Conservation (phyloP, 1,140 invertebrate species). For the Diabrotica virgifera region DNA sequence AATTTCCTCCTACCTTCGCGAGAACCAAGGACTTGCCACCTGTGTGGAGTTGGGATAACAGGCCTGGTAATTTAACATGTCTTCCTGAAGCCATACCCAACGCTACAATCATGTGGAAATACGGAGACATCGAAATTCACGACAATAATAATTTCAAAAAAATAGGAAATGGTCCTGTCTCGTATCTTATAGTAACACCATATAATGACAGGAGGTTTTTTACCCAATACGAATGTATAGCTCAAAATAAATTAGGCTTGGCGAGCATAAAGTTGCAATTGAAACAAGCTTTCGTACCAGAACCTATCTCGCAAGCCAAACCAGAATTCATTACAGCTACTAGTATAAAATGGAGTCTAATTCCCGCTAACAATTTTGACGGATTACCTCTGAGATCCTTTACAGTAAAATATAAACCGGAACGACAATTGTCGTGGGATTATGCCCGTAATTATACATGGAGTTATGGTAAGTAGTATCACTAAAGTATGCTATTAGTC, state of each 20-base stretch:
- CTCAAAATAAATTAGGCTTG: conserved; percentile 72
- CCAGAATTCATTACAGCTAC: conserved; percentile 74
- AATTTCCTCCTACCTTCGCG: conserved; percentile 77
- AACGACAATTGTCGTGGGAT: conserved; percentile 64
- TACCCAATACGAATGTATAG: conserved; percentile 77
- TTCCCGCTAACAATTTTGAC: conserved; percentile 66
- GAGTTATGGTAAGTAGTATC: conserved; percentile 59
- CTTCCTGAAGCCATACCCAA: conserved; percentile 88
- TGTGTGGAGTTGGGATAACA: conserved; percentile 76
- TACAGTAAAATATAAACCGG: conserved; percentile 72
- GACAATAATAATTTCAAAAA: conserved; percentile 60
- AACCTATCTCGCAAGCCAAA: conserved; percentile 55
- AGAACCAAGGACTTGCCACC: conserved; percentile 66
- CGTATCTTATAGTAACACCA: conserved; percentile 66
- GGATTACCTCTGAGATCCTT: conserved; percentile 72
- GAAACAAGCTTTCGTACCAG: conserved; percentile 64
- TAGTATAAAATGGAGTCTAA: conserved; percentile 74
- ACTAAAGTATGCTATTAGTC: no score
- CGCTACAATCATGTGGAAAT: conserved; percentile 83
- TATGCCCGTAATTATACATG: conserved; percentile 68
- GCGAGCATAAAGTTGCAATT: conserved; percentile 66
- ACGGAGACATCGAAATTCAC: conserved; percentile 47
- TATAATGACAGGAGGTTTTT: conserved; percentile 59
- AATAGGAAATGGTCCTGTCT: conserved; percentile 64
- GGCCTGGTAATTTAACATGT: conserved; percentile 81